Conservation (phyloP, 2,888 invertebrate genomes). For the Tridacna gigas region DNA sequence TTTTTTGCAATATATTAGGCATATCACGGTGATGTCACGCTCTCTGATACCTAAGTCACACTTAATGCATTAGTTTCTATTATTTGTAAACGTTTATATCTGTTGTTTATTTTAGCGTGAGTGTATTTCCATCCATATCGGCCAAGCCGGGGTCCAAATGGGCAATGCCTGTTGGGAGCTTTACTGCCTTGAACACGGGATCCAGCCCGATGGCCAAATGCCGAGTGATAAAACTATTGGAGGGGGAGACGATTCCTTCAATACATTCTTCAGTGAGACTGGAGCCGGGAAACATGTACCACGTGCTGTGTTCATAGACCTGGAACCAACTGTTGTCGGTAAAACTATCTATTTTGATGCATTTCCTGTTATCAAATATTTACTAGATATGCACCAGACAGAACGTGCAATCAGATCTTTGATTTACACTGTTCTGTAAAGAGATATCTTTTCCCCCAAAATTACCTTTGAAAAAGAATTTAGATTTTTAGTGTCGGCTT, state of each 20-base stretch:
- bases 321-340: constrained; percentile 98
- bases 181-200: constrained; percentile 87
- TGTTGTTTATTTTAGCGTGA: constrained; percentile 83
- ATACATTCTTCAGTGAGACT: constrained; percentile 91
- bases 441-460: too few relatives aligned
- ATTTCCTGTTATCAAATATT: neutral
- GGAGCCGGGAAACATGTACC: constrained; percentile 98
- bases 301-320: constrained; percentile 95
- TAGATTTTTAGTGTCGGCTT: too few relatives aligned
- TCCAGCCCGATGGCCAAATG: constrained; percentile 85
- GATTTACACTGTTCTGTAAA: too few relatives aligned
- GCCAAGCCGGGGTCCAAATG: constrained; percentile 86
- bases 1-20: neutral
- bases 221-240: constrained; percentile 65
- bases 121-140: constrained; percentile 86
- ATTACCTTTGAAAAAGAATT: too few relatives aligned
- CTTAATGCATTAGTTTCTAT: neutral
- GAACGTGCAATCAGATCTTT: too few relatives aligned
- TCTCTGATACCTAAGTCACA: neutral
- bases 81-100: neutral
- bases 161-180: constrained; percentile 87
- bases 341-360: constrained; percentile 75
- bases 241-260: constrained; percentile 93
- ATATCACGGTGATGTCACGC: neutral
- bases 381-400: neutral